phyloP scores from a whole-genome alignment of 2,113 vertebrate genomes.

The Lipophrys pholis region DNA sequence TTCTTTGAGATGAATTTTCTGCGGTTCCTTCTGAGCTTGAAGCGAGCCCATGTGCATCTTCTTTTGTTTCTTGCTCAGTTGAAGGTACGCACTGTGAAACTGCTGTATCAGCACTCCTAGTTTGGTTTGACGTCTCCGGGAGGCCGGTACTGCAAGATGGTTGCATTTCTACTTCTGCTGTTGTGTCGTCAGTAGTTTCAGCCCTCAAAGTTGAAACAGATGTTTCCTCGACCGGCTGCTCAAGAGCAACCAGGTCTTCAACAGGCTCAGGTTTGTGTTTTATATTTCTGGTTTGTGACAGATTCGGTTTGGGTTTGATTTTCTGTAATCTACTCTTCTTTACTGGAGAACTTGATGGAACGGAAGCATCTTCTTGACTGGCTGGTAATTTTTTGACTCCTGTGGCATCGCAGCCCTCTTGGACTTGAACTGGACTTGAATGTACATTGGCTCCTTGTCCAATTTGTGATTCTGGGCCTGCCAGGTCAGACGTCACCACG shows the following conservation, averaged over 20 bases:
- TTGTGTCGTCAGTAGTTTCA: neutral
- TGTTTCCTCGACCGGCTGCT: neutral
- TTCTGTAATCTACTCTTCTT: slow-evolving; percentile 1
- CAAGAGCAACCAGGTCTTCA: neutral
- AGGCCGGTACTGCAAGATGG: neutral
- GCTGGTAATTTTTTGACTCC: slow-evolving; percentile 6
- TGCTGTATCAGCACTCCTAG: neutral
- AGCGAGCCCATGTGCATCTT: neutral
- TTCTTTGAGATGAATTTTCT: slow-evolving; percentile 34
- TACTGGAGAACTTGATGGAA: neutral
- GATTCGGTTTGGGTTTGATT: slow-evolving; percentile 46
- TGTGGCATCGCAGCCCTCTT: neutral
- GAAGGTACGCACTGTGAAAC: slow-evolving; percentile 14
- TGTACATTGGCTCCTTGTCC: neutral
- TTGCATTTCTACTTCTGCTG: neutral
- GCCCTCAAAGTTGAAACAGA: neutral
- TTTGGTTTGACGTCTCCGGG: slow-evolving; percentile 3
- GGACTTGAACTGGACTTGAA: neutral
- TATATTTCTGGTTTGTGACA: slow-evolving; percentile 16
- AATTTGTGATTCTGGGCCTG: slow-evolving; percentile 5
- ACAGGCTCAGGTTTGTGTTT: slow-evolving; percentile 2
- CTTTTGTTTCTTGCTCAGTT: neutral
- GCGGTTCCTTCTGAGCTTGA: slow-evolving; percentile 16
- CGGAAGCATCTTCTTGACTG: neutral
- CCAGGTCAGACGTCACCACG: neutral